A percentile compares a stretch with the other conserved stretches of the same genome.
Conservation (phyloP, 1,140 invertebrate species). For the Drosophila persimilis region DNA sequence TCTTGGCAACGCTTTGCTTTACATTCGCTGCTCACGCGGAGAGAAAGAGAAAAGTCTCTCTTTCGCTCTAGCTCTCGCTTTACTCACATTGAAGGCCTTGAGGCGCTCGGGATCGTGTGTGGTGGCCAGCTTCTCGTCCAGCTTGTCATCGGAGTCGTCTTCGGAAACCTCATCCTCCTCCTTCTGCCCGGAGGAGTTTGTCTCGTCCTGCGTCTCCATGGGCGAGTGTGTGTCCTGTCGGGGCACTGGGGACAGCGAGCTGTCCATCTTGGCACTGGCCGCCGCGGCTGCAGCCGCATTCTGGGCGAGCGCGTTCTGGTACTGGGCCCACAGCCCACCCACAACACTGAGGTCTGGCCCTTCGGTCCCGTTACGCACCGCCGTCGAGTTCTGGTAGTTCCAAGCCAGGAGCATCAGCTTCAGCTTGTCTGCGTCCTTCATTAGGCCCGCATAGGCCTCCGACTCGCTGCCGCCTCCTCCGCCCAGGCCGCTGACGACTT, state of each 20-base stretch:
- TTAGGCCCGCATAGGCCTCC: conserved; percentile 82
- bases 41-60: background rate
- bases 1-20: conserved; percentile 76
- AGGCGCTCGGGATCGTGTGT: conserved; percentile 97
- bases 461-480: conserved; percentile 64
- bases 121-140: conserved; percentile 89
- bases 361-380: conserved; percentile 83
- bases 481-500: conserved; percentile 45
- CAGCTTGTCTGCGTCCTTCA: conserved; percentile 92
- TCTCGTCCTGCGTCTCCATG: conserved; percentile 92
- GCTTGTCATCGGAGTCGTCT: conserved; percentile 95
- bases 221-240: conserved; percentile 71
- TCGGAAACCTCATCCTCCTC: conserved; percentile 96
- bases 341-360: conserved; percentile 84
- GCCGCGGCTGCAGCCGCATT: conserved; percentile 73
- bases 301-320: conserved; percentile 84
- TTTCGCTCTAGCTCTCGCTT: conserved; percentile 44
- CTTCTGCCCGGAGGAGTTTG: conserved; percentile 96
- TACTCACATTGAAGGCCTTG: conserved; percentile 97
- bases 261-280: conserved; percentile 67
- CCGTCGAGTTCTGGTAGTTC: conserved; percentile 90
- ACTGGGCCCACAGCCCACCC: conserved; percentile 91
- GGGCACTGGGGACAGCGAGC: conserved; percentile 77
- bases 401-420: conserved; percentile 93
- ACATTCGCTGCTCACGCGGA: conserved; percentile 55